Percentiles rank a stretch among this genome's conserved stretches.
Evolutionary conservation across 2,797 vertebrate species (phyloP).

Genomic region (Alectoris magna): DNA sequence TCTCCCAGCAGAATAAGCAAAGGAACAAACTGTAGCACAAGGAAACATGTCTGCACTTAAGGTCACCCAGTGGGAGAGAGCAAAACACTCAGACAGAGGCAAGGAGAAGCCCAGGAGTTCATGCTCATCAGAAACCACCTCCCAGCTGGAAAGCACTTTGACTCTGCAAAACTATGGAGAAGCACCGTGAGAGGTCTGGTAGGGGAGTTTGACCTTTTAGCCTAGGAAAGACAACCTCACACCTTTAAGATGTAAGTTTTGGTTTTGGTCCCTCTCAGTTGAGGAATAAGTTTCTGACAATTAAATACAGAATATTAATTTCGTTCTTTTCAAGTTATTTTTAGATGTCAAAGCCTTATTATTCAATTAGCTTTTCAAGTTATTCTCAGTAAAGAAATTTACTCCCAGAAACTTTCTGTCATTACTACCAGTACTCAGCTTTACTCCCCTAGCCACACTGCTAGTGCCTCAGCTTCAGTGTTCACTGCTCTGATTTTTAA

Average conservation of each 20-base stretch:
- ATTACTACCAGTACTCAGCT: neutral
- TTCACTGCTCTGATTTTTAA: conserved; percentile 6
- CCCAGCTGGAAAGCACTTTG: neutral
- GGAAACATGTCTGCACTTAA: rapidly evolving
- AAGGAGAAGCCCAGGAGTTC: neutral
- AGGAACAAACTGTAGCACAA: neutral
- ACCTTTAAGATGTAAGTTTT: neutral
- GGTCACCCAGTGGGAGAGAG: neutral
- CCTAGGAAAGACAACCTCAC: neutral
- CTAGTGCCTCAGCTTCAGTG: conserved; percentile 1
- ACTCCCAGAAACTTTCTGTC: neutral
- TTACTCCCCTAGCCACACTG: neutral
- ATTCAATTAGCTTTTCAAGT: neutral
- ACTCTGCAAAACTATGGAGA: neutral
- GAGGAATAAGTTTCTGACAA: neutral
- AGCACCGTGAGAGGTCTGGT: rapidly evolving
- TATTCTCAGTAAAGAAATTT: neutral
- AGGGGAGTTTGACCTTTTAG: rapidly evolving
- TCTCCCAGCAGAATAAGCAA: neutral
- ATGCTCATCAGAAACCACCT: rapidly evolving
- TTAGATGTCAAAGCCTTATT: neutral
- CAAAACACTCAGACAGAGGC: neutral
- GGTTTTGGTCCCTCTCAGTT: neutral
- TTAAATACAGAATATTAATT: conserved; percentile 1
- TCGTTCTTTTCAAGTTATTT: neutral